Conservation (phyloP, 2,888 invertebrate species). For the Buathra laborator region DNA sequence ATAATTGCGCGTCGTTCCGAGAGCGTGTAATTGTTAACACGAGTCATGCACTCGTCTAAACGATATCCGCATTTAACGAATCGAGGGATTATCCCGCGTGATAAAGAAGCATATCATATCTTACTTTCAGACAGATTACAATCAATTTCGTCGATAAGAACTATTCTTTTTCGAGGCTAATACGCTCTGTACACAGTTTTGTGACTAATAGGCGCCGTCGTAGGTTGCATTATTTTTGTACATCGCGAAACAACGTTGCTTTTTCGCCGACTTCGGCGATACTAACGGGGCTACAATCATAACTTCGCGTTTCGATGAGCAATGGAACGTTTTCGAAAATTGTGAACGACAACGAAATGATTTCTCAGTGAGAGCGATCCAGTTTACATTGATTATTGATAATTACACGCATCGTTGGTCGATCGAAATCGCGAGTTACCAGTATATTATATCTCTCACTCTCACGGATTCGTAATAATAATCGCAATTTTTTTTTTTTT, state of each 20-base stretch:
- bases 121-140: not conserved
- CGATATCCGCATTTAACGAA: not conserved
- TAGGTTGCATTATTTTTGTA: not conserved
- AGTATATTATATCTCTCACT: conserved; percentile 19
- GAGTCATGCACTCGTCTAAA: not conserved
- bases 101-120: not conserved
- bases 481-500: conserved; percentile 16
- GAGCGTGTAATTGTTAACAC: not conserved
- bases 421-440: conserved; percentile 38
- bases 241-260: not conserved
- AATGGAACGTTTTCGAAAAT: conserved; percentile 27
- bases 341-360: conserved; percentile 19
- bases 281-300: not conserved
- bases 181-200: not conserved
- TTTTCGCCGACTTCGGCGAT: not conserved
- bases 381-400: conserved; percentile 44
- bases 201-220: not conserved
- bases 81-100: not conserved
- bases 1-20: not conserved
- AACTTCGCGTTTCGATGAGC: conserved; percentile 49
- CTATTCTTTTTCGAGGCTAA: not conserved
- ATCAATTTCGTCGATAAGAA: conserved; percentile 7
- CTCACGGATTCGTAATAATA: conserved; percentile 6
- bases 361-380: conserved; percentile 36
- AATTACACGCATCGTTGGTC: conserved; percentile 53